Evolutionary conservation across 2,888 invertebrate species (phyloP).

Genomic region (Gasteruption jaculator): DNA sequence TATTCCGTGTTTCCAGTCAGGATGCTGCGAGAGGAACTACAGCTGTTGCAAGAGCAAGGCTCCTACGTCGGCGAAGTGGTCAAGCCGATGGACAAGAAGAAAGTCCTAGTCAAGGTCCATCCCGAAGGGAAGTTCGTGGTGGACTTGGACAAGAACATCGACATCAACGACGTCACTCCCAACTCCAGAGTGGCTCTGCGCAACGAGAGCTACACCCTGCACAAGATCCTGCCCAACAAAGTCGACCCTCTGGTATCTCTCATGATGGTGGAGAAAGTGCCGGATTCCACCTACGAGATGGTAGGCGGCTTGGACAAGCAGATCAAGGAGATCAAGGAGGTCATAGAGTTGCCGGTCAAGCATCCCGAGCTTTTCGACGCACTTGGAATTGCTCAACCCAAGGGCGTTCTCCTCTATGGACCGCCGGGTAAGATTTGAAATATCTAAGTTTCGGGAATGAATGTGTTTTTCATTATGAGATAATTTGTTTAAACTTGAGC

Average conservation of each 20-base stretch:
- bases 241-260: slow-evolving; percentile 98
- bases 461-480: too few species aligned
- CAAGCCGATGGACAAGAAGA: slow-evolving; percentile 99
- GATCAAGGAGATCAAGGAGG: slow-evolving; percentile 99
- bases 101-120: slow-evolving; percentile 97
- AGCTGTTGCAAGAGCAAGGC: slow-evolving; percentile 94
- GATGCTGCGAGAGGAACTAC: slow-evolving; percentile 94
- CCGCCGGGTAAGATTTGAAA: slow-evolving; percentile 85
- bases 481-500: slow-evolving; percentile 1
- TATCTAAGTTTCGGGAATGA: too few species aligned
- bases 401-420: slow-evolving; percentile 95
- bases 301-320: slow-evolving; percentile 99
- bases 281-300: slow-evolving; percentile 99
- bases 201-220: slow-evolving; percentile 97
- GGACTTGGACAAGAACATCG: slow-evolving; percentile 98
- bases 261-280: slow-evolving; percentile 99
- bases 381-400: slow-evolving; percentile 97
- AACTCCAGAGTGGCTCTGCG: slow-evolving; percentile 96
- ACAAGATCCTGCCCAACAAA: slow-evolving; percentile 98
- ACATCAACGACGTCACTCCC: slow-evolving; percentile 95
- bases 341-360: slow-evolving; percentile 98
- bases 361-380: slow-evolving; percentile 99
- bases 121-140: slow-evolving; percentile 99
- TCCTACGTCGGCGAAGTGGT: slow-evolving; percentile 99
- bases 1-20: slow-evolving; percentile 64